Evolutionary conservation across 2,888 invertebrate species (phyloP).

Genomic region (Chymomyza procnemis): DNA sequence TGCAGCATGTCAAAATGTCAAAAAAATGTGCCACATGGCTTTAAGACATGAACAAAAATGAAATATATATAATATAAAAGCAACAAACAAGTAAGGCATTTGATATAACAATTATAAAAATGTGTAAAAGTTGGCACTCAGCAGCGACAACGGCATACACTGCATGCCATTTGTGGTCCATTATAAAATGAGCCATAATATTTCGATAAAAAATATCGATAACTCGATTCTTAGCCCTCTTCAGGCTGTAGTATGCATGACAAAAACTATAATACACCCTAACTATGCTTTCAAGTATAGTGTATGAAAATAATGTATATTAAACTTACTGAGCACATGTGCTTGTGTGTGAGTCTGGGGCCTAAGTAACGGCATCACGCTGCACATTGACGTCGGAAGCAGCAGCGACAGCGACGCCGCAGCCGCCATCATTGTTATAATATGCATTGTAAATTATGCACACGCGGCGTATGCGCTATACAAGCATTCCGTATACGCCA

Average conservation of each 20-base stretch:
- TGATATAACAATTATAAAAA: constrained; percentile 25
- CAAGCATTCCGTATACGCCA: constrained; percentile 32
- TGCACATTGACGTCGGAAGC: constrained; percentile 12
- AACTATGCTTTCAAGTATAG: no score
- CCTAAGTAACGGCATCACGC: constrained; percentile 6
- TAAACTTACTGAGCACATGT: constrained; percentile 1
- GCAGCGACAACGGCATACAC: no score
- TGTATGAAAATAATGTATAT: background rate
- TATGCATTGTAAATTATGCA: constrained; percentile 49
- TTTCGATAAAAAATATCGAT: no score
- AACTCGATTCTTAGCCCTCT: no score
- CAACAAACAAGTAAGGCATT: background rate
- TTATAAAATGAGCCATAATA: no score
- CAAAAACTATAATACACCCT: no score
- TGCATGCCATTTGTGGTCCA: no score
- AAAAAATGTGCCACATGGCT: constrained; percentile 21
- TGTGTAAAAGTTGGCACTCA: no score
- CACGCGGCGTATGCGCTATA: constrained; percentile 50
- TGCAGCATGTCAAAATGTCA: constrained; percentile 21
- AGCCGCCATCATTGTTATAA: constrained; percentile 23
- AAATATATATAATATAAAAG: constrained; percentile 1
- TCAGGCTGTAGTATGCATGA: no score
- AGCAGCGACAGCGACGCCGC: background rate
- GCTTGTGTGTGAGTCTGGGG: constrained; percentile 8
- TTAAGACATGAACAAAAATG: constrained; percentile 13